Conservation (phyloP, 2,797 vertebrate species). For the Pangasius sanitwongsei region DNA sequence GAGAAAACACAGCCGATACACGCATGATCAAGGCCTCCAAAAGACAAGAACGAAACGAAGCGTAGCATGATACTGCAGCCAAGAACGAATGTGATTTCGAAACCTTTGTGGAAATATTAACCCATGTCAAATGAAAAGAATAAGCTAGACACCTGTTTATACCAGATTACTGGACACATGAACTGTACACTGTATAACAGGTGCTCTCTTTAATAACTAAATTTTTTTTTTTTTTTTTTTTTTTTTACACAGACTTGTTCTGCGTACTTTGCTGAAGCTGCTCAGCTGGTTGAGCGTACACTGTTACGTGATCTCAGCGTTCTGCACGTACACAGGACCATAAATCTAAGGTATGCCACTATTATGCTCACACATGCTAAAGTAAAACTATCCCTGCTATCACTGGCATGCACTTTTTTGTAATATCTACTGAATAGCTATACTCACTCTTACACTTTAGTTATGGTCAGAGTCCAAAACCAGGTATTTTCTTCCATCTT, state of each 20-base stretch:
- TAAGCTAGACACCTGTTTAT: neutral
- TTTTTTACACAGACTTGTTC: neutral
- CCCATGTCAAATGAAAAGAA: neutral
- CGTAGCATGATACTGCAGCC: conserved; percentile 1
- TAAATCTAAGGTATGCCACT: neutral
- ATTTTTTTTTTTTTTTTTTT: neutral
- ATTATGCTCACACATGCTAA: neutral
- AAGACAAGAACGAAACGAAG: neutral
- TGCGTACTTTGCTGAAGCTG: neutral
- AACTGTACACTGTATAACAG: neutral
- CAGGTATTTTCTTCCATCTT: neutral
- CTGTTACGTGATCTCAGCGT: neutral
- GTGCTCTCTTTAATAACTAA: neutral
- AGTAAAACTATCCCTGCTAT: neutral
- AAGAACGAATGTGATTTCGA: neutral
- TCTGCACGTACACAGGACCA: neutral
- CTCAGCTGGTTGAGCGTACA: neutral
- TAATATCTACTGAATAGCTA: neutral
- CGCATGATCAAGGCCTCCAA: neutral
- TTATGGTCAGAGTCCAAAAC: neutral
- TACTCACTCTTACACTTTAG: neutral
- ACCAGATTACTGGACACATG: neutral
- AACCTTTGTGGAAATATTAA: neutral
- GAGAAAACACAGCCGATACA: neutral
- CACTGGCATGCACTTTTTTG: neutral